Evolutionary conservation across 2,113 vertebrate genomes (phyloP), one percentile per base, ranked within the genome.

Genomic region (Takifugu flavidus): DNA sequence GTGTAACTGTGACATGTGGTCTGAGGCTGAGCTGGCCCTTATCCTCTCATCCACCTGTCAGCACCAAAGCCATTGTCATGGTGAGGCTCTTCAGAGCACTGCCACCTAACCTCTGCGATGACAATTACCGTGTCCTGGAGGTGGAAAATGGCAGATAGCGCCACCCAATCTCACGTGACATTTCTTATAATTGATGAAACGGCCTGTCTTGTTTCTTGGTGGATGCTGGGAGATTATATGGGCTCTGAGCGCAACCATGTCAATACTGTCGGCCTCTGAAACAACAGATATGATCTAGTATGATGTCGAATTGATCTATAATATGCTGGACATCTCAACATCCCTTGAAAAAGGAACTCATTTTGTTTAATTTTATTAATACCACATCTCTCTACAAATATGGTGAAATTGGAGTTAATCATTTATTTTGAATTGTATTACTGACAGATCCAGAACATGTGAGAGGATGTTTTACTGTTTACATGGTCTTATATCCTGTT

Each of bases 61-160:
- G 56, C 79, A 77, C 91, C 86, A 53, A 81, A 87, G 59, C 92
- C 91, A 25, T 91, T 94, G 82, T 91, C 93, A 34, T 84, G 85
- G 70, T 92, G 85, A 47, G 63, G 77, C 85, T 90, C 87, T 93
- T 85, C 79, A 80, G 29, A 79, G 53, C 74, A 67, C 47, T 47
- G 51, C 34, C 60, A 52, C 62, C 69, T 75, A 31, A 56, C 54
- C 54, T 63, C 49, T 26, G 69, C 74, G 75, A 79, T 79, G 70
- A 76, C 76, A 84, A 86, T 77, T 77, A 81, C 56, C 50, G 49
- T 60, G 49, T 62, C 49, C 43, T n/a, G 7, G 60, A 74, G 64
- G 59, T 20, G 56, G 70, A 59, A 59, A 67, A 67, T 61, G 62
- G 58, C 66, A 62, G 50, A 43, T 26, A 49, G 59, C 46, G 26